Conservation (phyloP, 1,140 invertebrate genomes). For the Lordiphosa collinella region DNA sequence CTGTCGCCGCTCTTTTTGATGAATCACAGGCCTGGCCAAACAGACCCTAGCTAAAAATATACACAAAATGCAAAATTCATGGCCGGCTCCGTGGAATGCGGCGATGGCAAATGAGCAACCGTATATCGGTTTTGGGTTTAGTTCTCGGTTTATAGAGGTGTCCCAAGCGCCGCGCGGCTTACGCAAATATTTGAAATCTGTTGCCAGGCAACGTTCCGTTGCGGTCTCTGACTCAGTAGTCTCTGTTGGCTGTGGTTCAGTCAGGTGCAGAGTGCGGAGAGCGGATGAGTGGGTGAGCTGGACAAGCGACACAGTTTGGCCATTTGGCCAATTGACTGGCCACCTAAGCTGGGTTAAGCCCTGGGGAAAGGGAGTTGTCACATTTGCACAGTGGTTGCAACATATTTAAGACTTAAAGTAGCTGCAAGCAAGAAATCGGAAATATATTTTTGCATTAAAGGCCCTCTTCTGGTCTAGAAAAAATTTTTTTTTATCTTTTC, state of each 20-base stretch:
- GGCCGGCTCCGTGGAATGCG: constrained; percentile 59
- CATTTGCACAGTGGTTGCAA: not conserved
- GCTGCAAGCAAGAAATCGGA: no score
- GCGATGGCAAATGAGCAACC: constrained; percentile 50
- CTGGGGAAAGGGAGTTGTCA: not conserved
- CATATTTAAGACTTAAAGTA: no score
- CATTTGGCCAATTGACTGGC: constrained; percentile 19
- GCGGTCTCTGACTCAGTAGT: constrained; percentile 32
- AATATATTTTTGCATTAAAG: no score
- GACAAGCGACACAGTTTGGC: constrained; percentile 16
- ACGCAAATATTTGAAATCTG: constrained; percentile 63
- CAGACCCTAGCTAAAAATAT: constrained; percentile 58
- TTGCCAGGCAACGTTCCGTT: constrained; percentile 41
- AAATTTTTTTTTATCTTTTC: no score
- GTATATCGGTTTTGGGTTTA: constrained; percentile 18
- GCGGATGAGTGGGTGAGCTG: not conserved
- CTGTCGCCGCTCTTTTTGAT: constrained; percentile 71
- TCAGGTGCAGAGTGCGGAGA: constrained; percentile 1
- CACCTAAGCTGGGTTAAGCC: not conserved
- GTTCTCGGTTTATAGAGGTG: not conserved
- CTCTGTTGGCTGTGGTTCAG: no score
- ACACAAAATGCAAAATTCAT: constrained; percentile 72
- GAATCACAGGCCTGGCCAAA: constrained; percentile 69
- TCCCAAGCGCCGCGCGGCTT: constrained; percentile 35
- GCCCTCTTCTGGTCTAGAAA: no score